Conservation (phyloP, 2,888 invertebrate genomes). For the Fragum sueziense region DNA sequence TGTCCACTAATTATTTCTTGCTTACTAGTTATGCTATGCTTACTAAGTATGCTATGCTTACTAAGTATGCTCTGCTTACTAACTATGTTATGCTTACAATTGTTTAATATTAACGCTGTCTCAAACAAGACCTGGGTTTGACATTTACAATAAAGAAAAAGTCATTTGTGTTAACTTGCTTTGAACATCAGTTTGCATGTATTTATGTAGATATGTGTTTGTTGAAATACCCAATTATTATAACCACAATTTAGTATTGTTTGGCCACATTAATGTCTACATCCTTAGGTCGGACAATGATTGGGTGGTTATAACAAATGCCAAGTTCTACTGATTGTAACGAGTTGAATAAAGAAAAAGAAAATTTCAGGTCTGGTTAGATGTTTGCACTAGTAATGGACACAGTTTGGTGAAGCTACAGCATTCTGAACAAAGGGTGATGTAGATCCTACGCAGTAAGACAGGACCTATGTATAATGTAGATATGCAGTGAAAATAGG, state of each 20-base stretch:
- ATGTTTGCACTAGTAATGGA: slow-evolving; percentile 11
- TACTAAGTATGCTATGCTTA: slow-evolving; percentile 5
- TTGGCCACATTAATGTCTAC: not conserved
- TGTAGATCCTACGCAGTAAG: slow-evolving; percentile 8
- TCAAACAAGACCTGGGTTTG: not conserved
- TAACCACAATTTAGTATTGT: slow-evolving; percentile 3
- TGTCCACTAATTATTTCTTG: too few relatives aligned
- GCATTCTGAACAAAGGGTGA: slow-evolving; percentile 5
- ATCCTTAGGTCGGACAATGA: slow-evolving; percentile 10
- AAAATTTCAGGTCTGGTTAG: slow-evolving; percentile 5
- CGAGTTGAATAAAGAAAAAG: slow-evolving; percentile 2
- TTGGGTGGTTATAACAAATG: slow-evolving; percentile 9
- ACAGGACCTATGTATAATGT: slow-evolving; percentile 9
- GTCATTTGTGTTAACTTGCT: not conserved
- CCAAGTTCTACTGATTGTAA: slow-evolving; percentile 12
- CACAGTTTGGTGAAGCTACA: slow-evolving; percentile 13
- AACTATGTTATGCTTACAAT: not conserved
- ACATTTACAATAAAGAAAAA: not conserved
- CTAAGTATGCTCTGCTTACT: slow-evolving; percentile 6
- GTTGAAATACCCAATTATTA: not conserved
- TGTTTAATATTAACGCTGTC: not conserved
- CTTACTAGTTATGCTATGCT: too few relatives aligned
- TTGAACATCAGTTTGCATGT: slow-evolving; percentile 4
- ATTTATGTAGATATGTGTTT: slow-evolving; percentile 4
- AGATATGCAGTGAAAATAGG: slow-evolving; percentile 7